Evolutionary conservation across 1,140 invertebrate species (phyloP).

Genomic region (Colletes latitarsis): DNA sequence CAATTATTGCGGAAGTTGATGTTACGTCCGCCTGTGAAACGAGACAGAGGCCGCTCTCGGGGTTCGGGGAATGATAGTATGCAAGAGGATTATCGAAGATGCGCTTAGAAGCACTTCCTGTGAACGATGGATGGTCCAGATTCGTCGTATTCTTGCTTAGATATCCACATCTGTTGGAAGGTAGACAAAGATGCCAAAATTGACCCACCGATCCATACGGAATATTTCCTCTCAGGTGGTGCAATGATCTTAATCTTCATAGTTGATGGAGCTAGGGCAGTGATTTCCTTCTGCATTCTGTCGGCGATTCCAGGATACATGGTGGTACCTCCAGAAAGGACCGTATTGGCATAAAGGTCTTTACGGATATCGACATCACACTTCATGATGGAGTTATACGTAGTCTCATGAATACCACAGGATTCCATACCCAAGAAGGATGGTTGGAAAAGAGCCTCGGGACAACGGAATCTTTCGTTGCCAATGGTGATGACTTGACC

Average conservation of each 20-base stretch:
- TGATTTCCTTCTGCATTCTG: conserved; percentile 90
- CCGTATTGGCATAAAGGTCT: conserved; percentile 97
- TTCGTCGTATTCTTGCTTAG: conserved; percentile 97
- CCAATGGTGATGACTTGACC: conserved; percentile 98
- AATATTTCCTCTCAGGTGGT: conserved; percentile 92
- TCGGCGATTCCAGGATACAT: conserved; percentile 96
- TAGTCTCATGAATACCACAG: conserved; percentile 96
- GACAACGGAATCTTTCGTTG: conserved; percentile 98
- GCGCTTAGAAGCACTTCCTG: conserved; percentile 96
- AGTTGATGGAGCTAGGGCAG: conserved; percentile 86
- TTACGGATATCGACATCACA: conserved; percentile 97
- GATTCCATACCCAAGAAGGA: conserved; percentile 98
- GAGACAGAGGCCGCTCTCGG: conserved; percentile 60
- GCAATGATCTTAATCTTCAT: conserved; percentile 94
- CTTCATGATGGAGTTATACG: conserved; percentile 99
- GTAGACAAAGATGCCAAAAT: conserved; percentile 93
- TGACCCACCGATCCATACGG: conserved; percentile 93
- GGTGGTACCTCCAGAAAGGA: conserved; percentile 97
- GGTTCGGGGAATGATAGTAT: conserved; percentile 63
- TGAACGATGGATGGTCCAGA: conserved; percentile 96
- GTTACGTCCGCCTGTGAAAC: conserved; percentile 69
- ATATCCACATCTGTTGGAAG: conserved; percentile 98
- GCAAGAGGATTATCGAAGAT: conserved; percentile 53
- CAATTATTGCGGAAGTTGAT: conserved; percentile 66
- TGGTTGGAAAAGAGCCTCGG: conserved; percentile 97